phyloP scores from a whole-genome alignment of 2,888 invertebrate genomes.

The Mythimna pallens region DNA sequence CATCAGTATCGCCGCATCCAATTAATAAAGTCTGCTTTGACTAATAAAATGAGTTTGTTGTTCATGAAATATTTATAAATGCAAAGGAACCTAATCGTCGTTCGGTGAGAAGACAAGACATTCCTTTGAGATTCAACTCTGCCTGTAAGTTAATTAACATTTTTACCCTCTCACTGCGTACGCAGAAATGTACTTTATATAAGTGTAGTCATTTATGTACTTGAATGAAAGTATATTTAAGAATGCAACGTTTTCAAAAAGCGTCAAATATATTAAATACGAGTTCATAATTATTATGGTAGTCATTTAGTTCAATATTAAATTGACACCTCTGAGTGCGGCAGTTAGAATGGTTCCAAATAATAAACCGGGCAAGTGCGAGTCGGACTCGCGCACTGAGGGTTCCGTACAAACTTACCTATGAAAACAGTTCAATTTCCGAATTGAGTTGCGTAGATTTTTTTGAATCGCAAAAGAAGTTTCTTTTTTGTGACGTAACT shows the following conservation, averaged over 20 bases:
- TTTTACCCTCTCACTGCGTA: not conserved
- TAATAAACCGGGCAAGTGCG: too few species aligned
- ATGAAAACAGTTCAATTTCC: too few species aligned
- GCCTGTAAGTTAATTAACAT: constrained; percentile 21
- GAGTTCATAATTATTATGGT: too few species aligned
- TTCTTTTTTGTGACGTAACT: too few species aligned
- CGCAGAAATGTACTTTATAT: not conserved
- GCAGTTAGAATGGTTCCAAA: not conserved
- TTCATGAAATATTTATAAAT: constrained; percentile 41
- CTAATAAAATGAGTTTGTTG: constrained; percentile 35
- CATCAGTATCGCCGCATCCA: constrained; percentile 28
- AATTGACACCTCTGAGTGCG: not conserved
- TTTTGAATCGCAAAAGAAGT: too few species aligned
- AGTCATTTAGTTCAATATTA: not conserved
- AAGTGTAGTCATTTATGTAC: not conserved
- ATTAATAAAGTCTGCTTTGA: constrained; percentile 29
- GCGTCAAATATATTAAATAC: too few species aligned
- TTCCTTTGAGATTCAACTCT: not conserved
- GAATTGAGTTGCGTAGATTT: too few species aligned
- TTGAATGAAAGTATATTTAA: not conserved
- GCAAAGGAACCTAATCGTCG: constrained; percentile 18
- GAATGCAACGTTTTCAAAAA: not conserved
- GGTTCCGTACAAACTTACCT: too few species aligned
- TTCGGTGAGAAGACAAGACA: not conserved
- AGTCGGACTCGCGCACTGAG: too few species aligned